Base-by-base conservation (phyloP, 30 jellyfish, hydroid and myxozoan genomes). In the Aurelia sp. region DNA sequence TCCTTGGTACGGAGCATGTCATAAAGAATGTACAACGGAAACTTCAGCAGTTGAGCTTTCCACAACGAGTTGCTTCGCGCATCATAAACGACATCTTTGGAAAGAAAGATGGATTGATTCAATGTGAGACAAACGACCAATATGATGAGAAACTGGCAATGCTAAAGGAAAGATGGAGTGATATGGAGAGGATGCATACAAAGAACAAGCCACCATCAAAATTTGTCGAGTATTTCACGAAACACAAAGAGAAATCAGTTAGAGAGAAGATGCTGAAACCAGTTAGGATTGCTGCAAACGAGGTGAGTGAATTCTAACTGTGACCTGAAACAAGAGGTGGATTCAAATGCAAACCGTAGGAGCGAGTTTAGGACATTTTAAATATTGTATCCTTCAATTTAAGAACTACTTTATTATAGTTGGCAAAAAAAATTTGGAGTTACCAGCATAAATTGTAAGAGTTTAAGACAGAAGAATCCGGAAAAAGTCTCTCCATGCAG, bases 131-230 rank as follows among this genome's bases (percentile, higher is more conserved):
- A 8, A 27, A 22, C 12, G 74, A 19, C 11, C 35, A 9, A 27
- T 22, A 15, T 27, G 24, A 63, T 8, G 12, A 22, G 74, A 18
- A 30, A 21, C 9, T 33, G 68, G 13, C 13, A 9, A 33, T n/a
- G 35, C 30, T 70, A 17, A 33, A 44, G 21, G 81, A 70, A 8
- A 18, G 35, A 9, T 70, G 81, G 81, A 13, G 9, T 12, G 81
- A 13, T 17, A 70, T 70, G 9, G 81, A 70, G 21, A 44, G 21
- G 17, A 12, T 17, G 9, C 10, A n/a, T 15, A 70, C 81, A 21
- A 33, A 70, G 22, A 70, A 70, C 66, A 30, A 70, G 13, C 63
- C 63, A 52, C 81, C 81, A 30, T 8, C 67, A 44, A 70, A 70
- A 21, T 70, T 70, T 33, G 81, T 70, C 13, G 81, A 33, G 21